Evolutionary conservation across 2,113 vertebrate species (phyloP), one percentile per base, ranked within the genome.

Genomic region (Boulengeromyrus knoepffleri): DNA sequence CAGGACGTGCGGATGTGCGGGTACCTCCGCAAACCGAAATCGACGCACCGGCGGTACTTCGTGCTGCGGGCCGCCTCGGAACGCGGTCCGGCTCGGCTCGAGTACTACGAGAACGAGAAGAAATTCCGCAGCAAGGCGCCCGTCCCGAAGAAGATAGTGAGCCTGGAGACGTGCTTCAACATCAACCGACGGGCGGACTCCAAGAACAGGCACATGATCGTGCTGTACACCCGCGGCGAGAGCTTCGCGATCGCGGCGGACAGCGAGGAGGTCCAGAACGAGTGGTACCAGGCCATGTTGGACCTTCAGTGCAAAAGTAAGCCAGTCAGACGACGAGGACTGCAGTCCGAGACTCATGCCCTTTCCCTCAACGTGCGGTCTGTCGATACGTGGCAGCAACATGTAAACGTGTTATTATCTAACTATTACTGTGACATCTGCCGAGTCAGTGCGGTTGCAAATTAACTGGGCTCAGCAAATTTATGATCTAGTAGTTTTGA

Each of bases 21-120:
- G 66, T 97, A 97, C 92, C 95, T 97, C 94, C 95, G 96, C 93
- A 97, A 97, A 92, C 96, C 96, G 91, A 97, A 97, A 95, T 97
- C 96, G 45, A 96, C 96, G 95, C 95, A 95, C 93, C 95, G 94
- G 92, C 95, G 96, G 2, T 97, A 95, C 94, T 97, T 97, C 93
- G 96, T 97, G 91, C 95, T 97, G 90, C 93, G 96, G 58, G 91
- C 95, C 58, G 94, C 94, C 88, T 96, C 96, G 77, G 94, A 96
- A 87, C 93, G 92, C n/a, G 96, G 96, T 74, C 96, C 96, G 0
- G 95, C 96, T 89, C 95, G 95, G 2, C 95, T 97, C 0, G 96
- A 97, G 91, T 96, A 96, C 92, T 97, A 96, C 15, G 94, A 96
- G 91, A 97, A 94, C 92, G 96, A 97, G 93, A 97, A 97, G 94